These are phyloP conservation scores for Phaedon cochleariae DNA, from an alignment of 2,888 invertebrate species.

Conservation along the genomic window DNA sequence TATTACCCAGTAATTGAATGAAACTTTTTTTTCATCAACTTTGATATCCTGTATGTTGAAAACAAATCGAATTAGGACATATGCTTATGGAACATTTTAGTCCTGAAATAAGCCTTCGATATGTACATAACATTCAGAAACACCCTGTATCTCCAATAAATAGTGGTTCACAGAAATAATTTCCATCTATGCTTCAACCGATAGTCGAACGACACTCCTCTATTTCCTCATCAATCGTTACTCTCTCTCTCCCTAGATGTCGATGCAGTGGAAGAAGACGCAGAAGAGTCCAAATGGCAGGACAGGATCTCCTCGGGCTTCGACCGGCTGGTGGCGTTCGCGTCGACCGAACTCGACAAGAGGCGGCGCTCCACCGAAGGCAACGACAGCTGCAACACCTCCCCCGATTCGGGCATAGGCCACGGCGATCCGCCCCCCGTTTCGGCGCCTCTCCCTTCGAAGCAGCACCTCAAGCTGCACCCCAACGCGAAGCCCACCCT, in stretches of 20 bases:
- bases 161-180: no score
- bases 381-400: slow-evolving; percentile 79
- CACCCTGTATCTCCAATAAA: no score
- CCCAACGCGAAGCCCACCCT: slow-evolving; percentile 57
- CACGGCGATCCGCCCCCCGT: slow-evolving; percentile 69
- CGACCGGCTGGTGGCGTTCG: slow-evolving; percentile 92
- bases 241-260: slow-evolving; percentile 62
- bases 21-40: no score
- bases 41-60: no score
- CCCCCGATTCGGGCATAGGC: slow-evolving; percentile 87
- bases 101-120: no score
- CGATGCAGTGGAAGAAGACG: slow-evolving; percentile 72
- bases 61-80: no score
- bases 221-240: no score
- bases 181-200: no score
- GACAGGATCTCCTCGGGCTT: slow-evolving; percentile 93
- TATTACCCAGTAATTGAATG: no score
- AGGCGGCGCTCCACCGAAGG: slow-evolving; percentile 85
- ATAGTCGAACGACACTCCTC: no score
- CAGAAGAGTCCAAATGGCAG: slow-evolving; percentile 89
- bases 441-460: slow-evolving; percentile 57
- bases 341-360: slow-evolving; percentile 90
- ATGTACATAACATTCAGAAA: no score
- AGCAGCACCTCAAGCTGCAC: slow-evolving; percentile 56
- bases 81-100: no score